Conservation (phyloP, 2,113 vertebrate genomes). For the Pseudorectes ferrugineus region DNA sequence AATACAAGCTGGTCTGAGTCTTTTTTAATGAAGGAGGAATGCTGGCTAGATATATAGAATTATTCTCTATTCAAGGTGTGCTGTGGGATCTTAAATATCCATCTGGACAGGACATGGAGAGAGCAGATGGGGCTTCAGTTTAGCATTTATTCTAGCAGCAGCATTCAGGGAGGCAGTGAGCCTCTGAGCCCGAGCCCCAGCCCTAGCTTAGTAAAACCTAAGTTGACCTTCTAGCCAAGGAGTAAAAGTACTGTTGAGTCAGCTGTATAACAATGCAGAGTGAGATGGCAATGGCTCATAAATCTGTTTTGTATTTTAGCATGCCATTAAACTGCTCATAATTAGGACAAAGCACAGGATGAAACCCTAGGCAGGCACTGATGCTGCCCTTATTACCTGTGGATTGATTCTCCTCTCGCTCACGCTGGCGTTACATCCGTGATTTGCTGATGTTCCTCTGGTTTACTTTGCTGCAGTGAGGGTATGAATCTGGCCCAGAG, state of each 20-base stretch:
- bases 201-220: background rate
- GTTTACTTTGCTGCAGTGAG: constrained; percentile 18
- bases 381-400: constrained; percentile 39
- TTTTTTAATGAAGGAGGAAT: background rate
- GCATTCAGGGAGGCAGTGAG: background rate
- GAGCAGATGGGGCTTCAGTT: background rate
- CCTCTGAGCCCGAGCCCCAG: background rate
- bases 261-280: background rate
- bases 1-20: background rate
- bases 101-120: background rate
- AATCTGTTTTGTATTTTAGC: constrained; percentile 39
- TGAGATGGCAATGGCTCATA: constrained; percentile 24
- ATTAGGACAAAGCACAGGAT: constrained; percentile 55
- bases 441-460: background rate
- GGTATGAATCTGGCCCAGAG: constrained; percentile 22
- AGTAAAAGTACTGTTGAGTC: constrained; percentile 12
- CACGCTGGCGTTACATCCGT: background rate
- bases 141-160: background rate
- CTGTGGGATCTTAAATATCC: background rate
- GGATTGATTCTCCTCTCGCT: constrained; percentile 18
- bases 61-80: background rate
- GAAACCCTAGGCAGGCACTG: background rate
- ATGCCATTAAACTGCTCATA: constrained; percentile 40
- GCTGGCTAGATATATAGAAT: background rate
- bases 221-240: constrained; percentile 16